Evolutionary conservation across 1,140 invertebrate species (phyloP).

Genomic region (Nymphalis io): DNA sequence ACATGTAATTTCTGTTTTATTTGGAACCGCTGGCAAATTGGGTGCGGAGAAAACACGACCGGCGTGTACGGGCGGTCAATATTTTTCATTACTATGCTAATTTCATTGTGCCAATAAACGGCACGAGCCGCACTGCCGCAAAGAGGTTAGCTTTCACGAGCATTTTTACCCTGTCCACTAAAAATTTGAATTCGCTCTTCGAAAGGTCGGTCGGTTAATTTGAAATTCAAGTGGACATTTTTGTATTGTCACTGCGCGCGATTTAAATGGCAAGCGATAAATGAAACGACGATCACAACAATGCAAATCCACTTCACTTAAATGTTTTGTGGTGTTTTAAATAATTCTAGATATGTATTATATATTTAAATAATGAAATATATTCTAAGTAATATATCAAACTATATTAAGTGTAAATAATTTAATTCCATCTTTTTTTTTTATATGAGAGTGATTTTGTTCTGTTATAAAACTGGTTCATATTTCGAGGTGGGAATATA

Average conservation of each 20-base stretch:
- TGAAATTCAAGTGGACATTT: slow-evolving; percentile 61
- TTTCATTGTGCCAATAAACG: slow-evolving; percentile 75
- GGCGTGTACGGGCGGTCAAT: slow-evolving; percentile 58
- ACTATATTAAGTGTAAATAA: not conserved
- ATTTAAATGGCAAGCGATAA: slow-evolving; percentile 19
- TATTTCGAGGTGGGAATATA: not conserved
- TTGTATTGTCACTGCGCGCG: slow-evolving; percentile 20
- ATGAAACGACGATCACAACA: slow-evolving; percentile 12
- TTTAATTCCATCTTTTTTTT: not conserved
- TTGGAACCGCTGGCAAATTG: slow-evolving; percentile 59
- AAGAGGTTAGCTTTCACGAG: slow-evolving; percentile 69
- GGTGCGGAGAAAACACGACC: slow-evolving; percentile 46
- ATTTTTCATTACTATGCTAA: slow-evolving; percentile 80
- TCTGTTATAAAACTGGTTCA: not conserved
- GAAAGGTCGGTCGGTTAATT: slow-evolving; percentile 68
- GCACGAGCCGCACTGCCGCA: slow-evolving; percentile 57
- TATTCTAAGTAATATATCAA: not conserved
- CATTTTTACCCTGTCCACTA: slow-evolving; percentile 70
- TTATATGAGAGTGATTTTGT: not conserved
- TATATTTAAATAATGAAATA: not conserved
- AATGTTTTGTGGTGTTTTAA: not conserved
- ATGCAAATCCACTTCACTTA: slow-evolving; percentile 4
- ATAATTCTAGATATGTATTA: not conserved
- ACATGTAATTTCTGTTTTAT: slow-evolving; percentile 55
- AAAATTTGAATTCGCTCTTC: slow-evolving; percentile 69